These are phyloP conservation scores for Talpa occidentalis DNA, from an alignment of 2,113 vertebrate genomes.

Conservation along the genomic window DNA sequence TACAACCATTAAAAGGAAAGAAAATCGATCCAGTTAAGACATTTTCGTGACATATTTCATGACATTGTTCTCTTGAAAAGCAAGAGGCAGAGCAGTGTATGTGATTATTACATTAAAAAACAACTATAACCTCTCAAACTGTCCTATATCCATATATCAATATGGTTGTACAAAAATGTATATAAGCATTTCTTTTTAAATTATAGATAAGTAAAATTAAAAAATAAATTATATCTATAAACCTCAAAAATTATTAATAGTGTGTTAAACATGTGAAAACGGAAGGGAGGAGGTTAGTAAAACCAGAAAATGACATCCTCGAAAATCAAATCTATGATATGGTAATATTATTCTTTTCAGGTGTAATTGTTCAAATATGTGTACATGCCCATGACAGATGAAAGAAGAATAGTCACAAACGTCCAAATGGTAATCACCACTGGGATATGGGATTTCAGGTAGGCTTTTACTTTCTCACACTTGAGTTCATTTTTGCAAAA, in stretches of 20 bases:
- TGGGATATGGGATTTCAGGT: not conserved
- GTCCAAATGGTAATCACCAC: not conserved
- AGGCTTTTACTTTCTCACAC: not conserved
- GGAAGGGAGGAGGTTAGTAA: not conserved
- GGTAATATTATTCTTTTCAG: not conserved
- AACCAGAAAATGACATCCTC: not conserved
- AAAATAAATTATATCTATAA: not conserved
- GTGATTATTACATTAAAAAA: not conserved
- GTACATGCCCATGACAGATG: not conserved
- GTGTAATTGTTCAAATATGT: not conserved
- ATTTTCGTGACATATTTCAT: not conserved
- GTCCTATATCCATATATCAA: not conserved
- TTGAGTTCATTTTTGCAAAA: conserved; percentile 35
- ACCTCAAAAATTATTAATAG: not conserved
- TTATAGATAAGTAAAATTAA: not conserved
- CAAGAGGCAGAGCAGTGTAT: not conserved
- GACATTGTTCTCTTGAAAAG: too few species aligned
- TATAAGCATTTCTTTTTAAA: conserved; percentile 15
- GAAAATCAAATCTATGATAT: not conserved
- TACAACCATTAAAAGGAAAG: not conserved
- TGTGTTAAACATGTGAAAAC: not conserved
- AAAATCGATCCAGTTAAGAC: not conserved
- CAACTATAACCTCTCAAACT: not conserved
- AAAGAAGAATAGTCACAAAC: not conserved
- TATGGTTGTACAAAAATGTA: not conserved